A percentile compares a stretch with the other conserved stretches of the same genome.
Conservation (phyloP, 2,888 invertebrate genomes). For the Chelonus formosanus region DNA sequence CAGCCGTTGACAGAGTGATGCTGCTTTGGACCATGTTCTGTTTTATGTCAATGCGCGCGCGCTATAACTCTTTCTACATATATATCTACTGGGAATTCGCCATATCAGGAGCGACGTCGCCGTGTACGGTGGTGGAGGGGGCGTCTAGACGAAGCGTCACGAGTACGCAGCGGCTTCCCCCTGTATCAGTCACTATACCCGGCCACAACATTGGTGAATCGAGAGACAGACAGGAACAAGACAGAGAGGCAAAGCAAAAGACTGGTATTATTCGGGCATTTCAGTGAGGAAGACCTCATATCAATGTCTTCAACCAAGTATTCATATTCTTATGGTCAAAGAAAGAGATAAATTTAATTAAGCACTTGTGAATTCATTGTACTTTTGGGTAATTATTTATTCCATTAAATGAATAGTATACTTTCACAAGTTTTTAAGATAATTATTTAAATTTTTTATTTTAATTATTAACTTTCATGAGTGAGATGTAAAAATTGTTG, state of each 20-base stretch:
- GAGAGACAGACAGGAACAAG: slow-evolving; percentile 7
- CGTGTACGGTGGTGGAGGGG: slow-evolving; percentile 54
- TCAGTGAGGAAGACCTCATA: slow-evolving; percentile 9
- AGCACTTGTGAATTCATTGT: too few relatives aligned
- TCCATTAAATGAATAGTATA: too few relatives aligned
- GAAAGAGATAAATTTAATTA: too few relatives aligned
- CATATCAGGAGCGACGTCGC: slow-evolving; percentile 29
- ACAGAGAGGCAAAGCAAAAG: slow-evolving; percentile 20
- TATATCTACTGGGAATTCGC: slow-evolving; percentile 20
- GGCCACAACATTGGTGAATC: slow-evolving; percentile 43
- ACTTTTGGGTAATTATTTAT: too few relatives aligned
- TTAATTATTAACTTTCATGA: too few relatives aligned
- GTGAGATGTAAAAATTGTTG: too few relatives aligned
- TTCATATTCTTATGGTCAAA: background rate
- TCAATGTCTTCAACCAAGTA: background rate
- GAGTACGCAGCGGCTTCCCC: slow-evolving; percentile 55
- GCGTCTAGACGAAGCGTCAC: slow-evolving; percentile 64
- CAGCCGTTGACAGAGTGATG: slow-evolving; percentile 38
- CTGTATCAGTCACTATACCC: slow-evolving; percentile 35
- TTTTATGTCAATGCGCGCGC: slow-evolving; percentile 31
- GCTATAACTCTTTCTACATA: slow-evolving; percentile 5
- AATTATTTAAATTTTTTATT: too few relatives aligned
- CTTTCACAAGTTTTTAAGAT: too few relatives aligned
- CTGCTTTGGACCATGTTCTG: slow-evolving; percentile 26
- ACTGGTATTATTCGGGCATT: slow-evolving; percentile 22